These are phyloP conservation scores for Pedetes capensis DNA, from an alignment of 2,113 vertebrate species.

Conservation along the genomic window DNA sequence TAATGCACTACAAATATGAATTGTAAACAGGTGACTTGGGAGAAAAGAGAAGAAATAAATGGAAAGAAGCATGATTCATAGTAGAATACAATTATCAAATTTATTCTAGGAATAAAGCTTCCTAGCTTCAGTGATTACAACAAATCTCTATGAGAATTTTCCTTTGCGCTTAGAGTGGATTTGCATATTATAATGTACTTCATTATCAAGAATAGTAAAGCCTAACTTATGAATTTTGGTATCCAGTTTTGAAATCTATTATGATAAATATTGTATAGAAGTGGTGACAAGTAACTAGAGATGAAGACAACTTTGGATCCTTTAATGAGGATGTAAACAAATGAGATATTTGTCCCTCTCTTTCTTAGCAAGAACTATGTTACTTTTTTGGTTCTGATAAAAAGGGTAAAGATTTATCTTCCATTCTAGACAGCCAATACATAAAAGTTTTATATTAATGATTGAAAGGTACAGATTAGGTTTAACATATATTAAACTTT, in stretches of 20 bases:
- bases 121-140: background rate
- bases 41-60: background rate
- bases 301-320: background rate
- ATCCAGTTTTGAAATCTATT: background rate
- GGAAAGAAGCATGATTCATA: slow-evolving; percentile 6
- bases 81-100: slow-evolving; percentile 31
- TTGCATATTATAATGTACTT: background rate
- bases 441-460: background rate
- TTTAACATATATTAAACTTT: background rate
- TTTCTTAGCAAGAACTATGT: background rate
- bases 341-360: background rate
- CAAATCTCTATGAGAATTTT: background rate
- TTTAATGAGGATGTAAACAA: background rate
- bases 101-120: slow-evolving; percentile 8
- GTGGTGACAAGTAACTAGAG: background rate
- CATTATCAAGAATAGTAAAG: background rate
- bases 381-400: background rate
- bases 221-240: background rate
- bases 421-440: background rate
- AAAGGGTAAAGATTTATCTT: background rate
- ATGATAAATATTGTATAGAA: background rate
- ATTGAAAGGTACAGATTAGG: background rate
- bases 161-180: background rate
- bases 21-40: background rate
- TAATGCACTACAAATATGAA: slow-evolving; percentile 8